phyloP scores from a whole-genome alignment of 2,888 invertebrate genomes.

The Leistus spinibarbis region DNA sequence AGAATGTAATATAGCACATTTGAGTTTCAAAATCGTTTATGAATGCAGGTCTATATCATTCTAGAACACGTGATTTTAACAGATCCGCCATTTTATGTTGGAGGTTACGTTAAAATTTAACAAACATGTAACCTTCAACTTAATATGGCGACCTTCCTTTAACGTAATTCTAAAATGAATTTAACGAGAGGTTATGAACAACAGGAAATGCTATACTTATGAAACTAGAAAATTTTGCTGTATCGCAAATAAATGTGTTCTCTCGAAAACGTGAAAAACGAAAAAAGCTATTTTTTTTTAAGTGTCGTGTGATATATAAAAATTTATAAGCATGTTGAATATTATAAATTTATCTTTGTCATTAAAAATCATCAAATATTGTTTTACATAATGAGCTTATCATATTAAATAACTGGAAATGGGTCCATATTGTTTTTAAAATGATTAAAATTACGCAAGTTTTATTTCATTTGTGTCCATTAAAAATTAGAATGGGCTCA shows the following conservation, averaged over 20 bases:
- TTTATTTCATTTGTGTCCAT: too few relatives aligned
- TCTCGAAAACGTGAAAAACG: not conserved
- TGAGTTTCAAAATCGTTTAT: not conserved
- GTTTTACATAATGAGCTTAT: not conserved
- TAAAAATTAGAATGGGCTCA: too few relatives aligned
- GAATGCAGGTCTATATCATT: not conserved
- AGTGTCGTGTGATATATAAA: conserved; percentile 31
- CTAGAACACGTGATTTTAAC: not conserved
- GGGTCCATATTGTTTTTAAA: too few relatives aligned
- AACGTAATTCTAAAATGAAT: not conserved
- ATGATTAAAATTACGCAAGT: not conserved
- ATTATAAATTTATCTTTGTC: conserved; percentile 29
- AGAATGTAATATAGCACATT: not conserved
- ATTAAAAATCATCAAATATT: not conserved
- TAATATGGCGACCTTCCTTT: not conserved
- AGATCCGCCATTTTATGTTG: not conserved
- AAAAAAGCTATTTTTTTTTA: conserved; percentile 20
- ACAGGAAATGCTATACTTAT: not conserved
- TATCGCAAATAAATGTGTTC: conserved; percentile 14
- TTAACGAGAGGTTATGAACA: not conserved
- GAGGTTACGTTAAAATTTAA: not conserved
- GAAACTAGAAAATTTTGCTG: not conserved
- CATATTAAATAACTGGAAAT: too few relatives aligned
- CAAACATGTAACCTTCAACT: not conserved
- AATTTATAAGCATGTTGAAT: conserved; percentile 34